A percentile compares a stretch with the other conserved stretches of the same genome.
Conservation (phyloP, 2,797 vertebrate genomes). For the Sylvilagus floridanus region DNA sequence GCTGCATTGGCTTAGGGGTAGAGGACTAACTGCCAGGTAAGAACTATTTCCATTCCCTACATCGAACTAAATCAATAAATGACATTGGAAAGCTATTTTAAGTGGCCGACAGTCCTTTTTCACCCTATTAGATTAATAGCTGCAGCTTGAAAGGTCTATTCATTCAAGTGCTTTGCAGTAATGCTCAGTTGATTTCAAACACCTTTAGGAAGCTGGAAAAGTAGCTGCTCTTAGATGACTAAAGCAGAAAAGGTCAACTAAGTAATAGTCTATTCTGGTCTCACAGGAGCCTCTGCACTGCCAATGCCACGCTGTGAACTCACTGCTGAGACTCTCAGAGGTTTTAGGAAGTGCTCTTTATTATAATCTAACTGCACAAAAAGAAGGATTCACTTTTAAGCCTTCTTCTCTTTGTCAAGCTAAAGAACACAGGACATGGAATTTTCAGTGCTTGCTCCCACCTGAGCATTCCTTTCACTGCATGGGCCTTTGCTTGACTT, state of each 20-base stretch:
- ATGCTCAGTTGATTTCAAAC: slow-evolving; percentile 30
- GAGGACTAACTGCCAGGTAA: not conserved
- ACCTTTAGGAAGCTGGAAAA: slow-evolving; percentile 48
- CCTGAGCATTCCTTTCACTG: not conserved
- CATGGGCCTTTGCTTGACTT: not conserved
- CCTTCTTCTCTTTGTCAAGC: not conserved
- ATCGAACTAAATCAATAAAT: slow-evolving; percentile 43
- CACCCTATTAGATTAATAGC: slow-evolving; percentile 39
- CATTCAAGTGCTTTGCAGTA: not conserved
- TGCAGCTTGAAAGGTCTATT: slow-evolving; percentile 27
- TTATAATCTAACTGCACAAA: not conserved
- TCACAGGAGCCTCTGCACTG: not conserved
- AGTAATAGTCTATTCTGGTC: slow-evolving; percentile 6
- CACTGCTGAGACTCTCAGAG: not conserved
- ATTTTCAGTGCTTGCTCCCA: not conserved
- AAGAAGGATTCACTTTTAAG: not conserved
- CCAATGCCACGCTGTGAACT: not conserved
- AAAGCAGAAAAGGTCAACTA: slow-evolving; percentile 41
- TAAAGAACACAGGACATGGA: not conserved
- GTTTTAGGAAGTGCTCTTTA: not conserved
- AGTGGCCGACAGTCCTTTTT: not conserved
- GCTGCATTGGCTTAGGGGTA: not conserved
- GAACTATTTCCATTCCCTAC: slow-evolving; percentile 1
- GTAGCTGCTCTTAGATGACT: slow-evolving; percentile 1
- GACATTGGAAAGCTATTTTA: slow-evolving; percentile 20